A percentile compares a stretch with the other conserved stretches of the same genome.
These are phyloP conservation scores for Oligia latruncula DNA, from an alignment of 2,888 invertebrate species.

Conservation along the genomic window DNA sequence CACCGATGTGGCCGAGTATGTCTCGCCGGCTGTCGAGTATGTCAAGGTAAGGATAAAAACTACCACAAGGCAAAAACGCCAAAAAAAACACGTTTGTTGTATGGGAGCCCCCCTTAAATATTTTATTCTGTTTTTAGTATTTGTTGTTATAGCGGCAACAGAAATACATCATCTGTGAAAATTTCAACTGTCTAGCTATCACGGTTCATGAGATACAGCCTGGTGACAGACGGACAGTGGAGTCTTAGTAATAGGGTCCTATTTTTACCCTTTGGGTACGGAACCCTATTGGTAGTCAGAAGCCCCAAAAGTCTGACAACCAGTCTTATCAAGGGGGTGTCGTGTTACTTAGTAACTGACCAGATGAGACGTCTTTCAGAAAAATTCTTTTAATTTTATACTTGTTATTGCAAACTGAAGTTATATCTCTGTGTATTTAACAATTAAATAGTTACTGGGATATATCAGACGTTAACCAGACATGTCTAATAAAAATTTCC, in stretches of 20 bases:
- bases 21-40: slow-evolving; percentile 94
- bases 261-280: too few species aligned
- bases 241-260: too few species aligned
- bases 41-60: slow-evolving; percentile 86
- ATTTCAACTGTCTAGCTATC: too few species aligned
- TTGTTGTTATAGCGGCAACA: too few species aligned
- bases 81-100: too few species aligned
- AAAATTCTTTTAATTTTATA: neutral
- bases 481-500: neutral
- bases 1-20: slow-evolving; percentile 93
- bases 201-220: too few species aligned
- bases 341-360: neutral
- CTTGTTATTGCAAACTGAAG: neutral
- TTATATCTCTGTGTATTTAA: neutral
- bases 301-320: neutral
- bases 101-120: too few species aligned
- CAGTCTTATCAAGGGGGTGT: neutral
- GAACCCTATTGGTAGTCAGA: neutral
- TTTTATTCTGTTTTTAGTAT: too few species aligned
- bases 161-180: too few species aligned
- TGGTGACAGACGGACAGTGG: too few species aligned
- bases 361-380: neutral
- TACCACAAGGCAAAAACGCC: too few species aligned
- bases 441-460: neutral
- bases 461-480: neutral